Percentiles rank a stretch among this genome's conserved stretches.
Evolutionary conservation across 2,113 vertebrate species (phyloP).

Genomic region (Vidua macroura): DNA sequence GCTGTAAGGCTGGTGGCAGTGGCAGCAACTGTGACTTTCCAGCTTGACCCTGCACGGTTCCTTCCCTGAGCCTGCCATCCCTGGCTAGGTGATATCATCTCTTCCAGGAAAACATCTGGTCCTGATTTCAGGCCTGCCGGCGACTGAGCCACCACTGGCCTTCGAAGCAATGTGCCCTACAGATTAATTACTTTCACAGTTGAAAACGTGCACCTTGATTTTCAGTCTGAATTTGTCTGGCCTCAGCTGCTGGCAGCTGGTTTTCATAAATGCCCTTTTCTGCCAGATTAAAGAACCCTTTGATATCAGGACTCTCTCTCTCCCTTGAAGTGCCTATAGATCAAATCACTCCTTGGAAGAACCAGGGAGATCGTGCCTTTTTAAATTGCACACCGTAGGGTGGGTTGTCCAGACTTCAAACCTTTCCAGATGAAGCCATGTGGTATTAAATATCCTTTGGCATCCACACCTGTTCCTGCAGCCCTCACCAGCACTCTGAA

Average conservation of each 20-base stretch:
- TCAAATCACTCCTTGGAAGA: neutral
- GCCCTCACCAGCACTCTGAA: neutral
- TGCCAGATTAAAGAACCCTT: slow-evolving; percentile 50
- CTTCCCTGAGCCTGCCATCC: neutral
- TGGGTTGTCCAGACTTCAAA: neutral
- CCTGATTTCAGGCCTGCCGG: neutral
- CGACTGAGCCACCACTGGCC: fast-evolving
- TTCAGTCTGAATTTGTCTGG: slow-evolving; percentile 37
- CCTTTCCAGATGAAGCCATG: neutral
- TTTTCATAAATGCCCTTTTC: slow-evolving; percentile 45
- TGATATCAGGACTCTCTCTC: slow-evolving; percentile 20
- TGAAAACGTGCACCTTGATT: slow-evolving; percentile 57
- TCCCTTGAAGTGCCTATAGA: slow-evolving; percentile 29
- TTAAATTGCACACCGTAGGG: neutral
- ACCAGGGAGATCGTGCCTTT: neutral
- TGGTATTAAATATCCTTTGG: neutral
- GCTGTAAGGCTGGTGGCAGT: neutral
- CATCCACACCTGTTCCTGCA: neutral
- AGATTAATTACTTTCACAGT: slow-evolving; percentile 62
- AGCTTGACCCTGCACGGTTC: fast-evolving
- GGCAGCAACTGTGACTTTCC: neutral
- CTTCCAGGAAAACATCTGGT: slow-evolving; percentile 45
- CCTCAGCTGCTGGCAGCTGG: slow-evolving; percentile 40
- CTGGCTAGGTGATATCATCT: slow-evolving; percentile 8
- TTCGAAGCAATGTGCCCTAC: slow-evolving; percentile 2